phyloP scores from a whole-genome alignment of 2,888 invertebrate genomes.

The Tetranychus truncatus region DNA sequence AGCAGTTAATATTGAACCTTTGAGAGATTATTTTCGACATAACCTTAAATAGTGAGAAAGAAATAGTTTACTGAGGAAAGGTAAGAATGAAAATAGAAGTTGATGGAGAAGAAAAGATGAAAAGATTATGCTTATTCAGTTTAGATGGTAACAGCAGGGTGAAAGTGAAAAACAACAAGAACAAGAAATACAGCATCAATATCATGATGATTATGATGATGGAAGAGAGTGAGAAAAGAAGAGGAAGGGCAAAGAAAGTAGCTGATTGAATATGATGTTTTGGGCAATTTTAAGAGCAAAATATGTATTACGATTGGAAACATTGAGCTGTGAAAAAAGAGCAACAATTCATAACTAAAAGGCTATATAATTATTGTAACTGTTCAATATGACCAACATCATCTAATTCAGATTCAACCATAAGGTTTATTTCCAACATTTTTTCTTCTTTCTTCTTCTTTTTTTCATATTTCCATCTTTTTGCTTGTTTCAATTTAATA shows the following conservation, averaged over 20 bases:
- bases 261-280: background rate
- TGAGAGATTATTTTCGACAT: background rate
- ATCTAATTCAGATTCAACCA: background rate
- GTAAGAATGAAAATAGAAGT: background rate
- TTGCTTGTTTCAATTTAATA: background rate
- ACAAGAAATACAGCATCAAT: too few species aligned
- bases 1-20: too few species aligned
- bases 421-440: background rate
- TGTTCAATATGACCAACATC: conserved; percentile 1
- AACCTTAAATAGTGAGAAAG: background rate
- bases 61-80: background rate
- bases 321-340: background rate
- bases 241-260: background rate
- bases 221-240: background rate
- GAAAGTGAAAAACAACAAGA: background rate
- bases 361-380: background rate
- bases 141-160: background rate
- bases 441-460: too few species aligned
- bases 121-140: background rate
- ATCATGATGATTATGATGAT: background rate
- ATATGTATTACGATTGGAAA: background rate
- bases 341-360: background rate
- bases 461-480: background rate
- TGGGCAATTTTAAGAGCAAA: background rate
- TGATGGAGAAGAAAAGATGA: background rate